Evolutionary conservation across 2,888 invertebrate species (phyloP), one percentile per base, ranked within the genome.

Genomic region (Oasisia sp.): DNA sequence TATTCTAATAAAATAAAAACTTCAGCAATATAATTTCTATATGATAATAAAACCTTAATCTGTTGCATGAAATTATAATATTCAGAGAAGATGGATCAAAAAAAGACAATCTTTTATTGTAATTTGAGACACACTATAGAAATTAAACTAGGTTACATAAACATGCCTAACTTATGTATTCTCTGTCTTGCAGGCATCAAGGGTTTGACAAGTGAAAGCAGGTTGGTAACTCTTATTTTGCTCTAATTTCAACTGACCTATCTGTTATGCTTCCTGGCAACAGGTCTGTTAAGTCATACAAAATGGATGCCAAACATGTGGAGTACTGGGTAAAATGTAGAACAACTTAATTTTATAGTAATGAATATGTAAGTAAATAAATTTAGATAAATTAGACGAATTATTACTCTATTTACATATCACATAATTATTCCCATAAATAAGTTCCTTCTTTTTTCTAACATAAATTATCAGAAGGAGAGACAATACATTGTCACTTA

Each of bases 141-240:
- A 19, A 27, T 27, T 74, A 74, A 27, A 19, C 74, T 12, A 0
- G 74, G 27, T 19, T 74, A 74, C 74, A 8, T 19, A 74, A 27
- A 74, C 74, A 27, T 7, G 74, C 7, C 27, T 19, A 74, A 74
- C 74, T 3, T 19, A 19, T 74, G 19, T 74, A 27, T 27, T 74
- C 74, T 74, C 27, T 74, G 7, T 14, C 74, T 74, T 74, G 5
- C 74, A 74, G 74, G 74, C 27, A 27, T 74, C 5, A 27, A 19
- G 27, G 74, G 74, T 74, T 74, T 74, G 74, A 74, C 74, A 19
- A 74, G 74, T 74, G 74, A 74, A 74, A 74, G 74, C 74, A 74
- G 74, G 74, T 74, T 19, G n/a, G 74, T 74, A n/a, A n/a, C 74
- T 27, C 7, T 74, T 74, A 19, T 74, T 14, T 74, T 19, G 19